Evolutionary conservation across 2,888 invertebrate genomes (phyloP).

Genomic region (Xylocampa areola): DNA sequence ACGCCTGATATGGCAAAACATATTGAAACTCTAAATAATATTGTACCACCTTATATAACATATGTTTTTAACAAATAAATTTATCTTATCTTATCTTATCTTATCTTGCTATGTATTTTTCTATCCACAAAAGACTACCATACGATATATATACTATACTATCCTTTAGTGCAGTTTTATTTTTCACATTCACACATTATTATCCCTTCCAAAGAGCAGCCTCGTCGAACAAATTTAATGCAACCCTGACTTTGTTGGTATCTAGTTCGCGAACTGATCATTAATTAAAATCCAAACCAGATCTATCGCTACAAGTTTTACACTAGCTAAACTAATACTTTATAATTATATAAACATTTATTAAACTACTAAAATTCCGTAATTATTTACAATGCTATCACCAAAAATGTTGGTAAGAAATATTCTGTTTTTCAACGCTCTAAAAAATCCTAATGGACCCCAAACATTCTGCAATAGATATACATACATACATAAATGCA

Average conservation of each 20-base stretch:
- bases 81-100: too few species aligned
- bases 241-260: constrained; percentile 62
- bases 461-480: constrained; percentile 8
- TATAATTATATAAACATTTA: constrained; percentile 41
- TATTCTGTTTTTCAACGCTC: constrained; percentile 11
- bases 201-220: constrained; percentile 48
- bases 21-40: too few species aligned
- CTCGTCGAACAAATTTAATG: constrained; percentile 52
- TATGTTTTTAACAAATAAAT: too few species aligned
- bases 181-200: constrained; percentile 26
- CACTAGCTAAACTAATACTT: constrained; percentile 11
- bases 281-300: constrained; percentile 44
- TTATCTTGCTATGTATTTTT: too few species aligned
- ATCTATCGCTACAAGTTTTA: constrained; percentile 28
- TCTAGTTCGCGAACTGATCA: constrained; percentile 43
- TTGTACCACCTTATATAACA: too few species aligned
- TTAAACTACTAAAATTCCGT: constrained; percentile 32
- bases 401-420: constrained; percentile 15
- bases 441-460: constrained; percentile 19
- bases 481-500: constrained; percentile 1
- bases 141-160: too few species aligned
- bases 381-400: constrained; percentile 26
- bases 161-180: constrained; percentile 26
- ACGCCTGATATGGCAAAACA: too few species aligned
- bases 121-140: too few species aligned